These are phyloP conservation scores for Triplophysa bombifrons DNA, from an alignment of 2,797 vertebrate species.

Conservation along the genomic window DNA sequence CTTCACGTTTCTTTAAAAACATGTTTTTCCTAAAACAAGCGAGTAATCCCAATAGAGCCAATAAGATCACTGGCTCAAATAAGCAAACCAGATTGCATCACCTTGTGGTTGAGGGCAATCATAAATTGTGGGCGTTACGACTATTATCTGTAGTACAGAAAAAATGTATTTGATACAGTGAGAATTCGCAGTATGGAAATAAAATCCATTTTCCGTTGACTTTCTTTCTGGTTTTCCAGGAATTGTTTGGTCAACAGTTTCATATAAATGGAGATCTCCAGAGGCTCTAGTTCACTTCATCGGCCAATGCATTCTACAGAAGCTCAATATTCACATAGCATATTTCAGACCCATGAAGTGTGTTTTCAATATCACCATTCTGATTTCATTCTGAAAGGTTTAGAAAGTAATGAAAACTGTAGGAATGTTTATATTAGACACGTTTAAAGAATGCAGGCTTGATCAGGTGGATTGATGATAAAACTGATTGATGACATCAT, in stretches of 20 bases:
- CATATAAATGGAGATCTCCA: neutral
- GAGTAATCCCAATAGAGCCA: too few species aligned
- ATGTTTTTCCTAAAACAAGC: neutral
- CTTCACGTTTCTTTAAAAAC: too few species aligned
- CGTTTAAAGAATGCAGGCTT: too few species aligned
- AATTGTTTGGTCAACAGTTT: constrained; percentile 20
- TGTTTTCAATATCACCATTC: neutral
- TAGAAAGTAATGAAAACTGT: too few species aligned
- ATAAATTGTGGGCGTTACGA: too few species aligned
- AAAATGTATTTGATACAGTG: neutral
- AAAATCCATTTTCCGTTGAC: constrained; percentile 21
- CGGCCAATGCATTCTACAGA: neutral
- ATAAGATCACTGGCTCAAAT: too few species aligned
- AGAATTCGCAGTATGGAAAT: constrained; percentile 29
- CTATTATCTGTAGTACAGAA: neutral
- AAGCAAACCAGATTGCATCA: too few species aligned
- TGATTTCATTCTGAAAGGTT: neutral
- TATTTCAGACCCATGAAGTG: neutral
- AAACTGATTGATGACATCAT: too few species aligned
- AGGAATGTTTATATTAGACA: too few species aligned
- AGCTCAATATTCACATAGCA: neutral
- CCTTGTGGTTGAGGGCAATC: too few species aligned
- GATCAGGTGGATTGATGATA: too few species aligned
- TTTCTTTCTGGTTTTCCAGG: constrained; percentile 37
- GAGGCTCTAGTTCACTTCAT: neutral